phyloP scores from a whole-genome alignment of 2,888 invertebrate species.

The Stenurella melanura region DNA sequence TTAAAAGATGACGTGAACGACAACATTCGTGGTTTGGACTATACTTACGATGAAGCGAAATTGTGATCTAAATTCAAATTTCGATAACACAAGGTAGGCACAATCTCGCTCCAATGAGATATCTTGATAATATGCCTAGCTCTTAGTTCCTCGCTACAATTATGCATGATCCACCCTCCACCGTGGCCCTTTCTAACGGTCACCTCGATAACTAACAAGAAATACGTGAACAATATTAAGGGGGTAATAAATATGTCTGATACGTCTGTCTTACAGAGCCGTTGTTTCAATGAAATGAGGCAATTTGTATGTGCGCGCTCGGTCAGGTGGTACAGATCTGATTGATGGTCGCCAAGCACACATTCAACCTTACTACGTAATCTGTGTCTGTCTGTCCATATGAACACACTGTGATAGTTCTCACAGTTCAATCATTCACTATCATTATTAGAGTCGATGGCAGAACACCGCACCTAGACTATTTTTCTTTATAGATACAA shows the following conservation, averaged over 20 bases:
- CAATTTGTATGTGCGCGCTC: constrained; percentile 35
- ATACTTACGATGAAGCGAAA: too few relatives aligned
- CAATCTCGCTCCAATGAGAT: too few relatives aligned
- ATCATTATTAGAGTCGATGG: constrained; percentile 17
- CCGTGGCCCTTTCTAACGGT: background rate
- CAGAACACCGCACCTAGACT: constrained; percentile 1
- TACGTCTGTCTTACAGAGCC: constrained; percentile 32
- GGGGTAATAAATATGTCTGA: constrained; percentile 30
- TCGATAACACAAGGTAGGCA: too few relatives aligned
- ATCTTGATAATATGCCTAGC: too few relatives aligned
- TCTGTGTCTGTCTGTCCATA: constrained; percentile 22
- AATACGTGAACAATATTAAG: constrained; percentile 23
- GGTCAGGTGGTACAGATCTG: constrained; percentile 32
- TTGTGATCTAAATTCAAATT: too few relatives aligned
- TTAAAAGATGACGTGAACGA: too few relatives aligned
- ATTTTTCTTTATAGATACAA: background rate
- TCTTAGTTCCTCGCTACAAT: too few relatives aligned
- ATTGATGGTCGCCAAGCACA: constrained; percentile 29
- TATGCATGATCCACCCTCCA: background rate
- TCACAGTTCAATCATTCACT: constrained; percentile 16
- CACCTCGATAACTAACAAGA: constrained; percentile 17
- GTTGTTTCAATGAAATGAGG: constrained; percentile 34
- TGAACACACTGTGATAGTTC: background rate
- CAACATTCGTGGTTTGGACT: too few relatives aligned
- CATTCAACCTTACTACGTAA: constrained; percentile 16